A percentile compares a stretch with the other conserved stretches of the same genome.
Conservation (phyloP, 2,797 vertebrate genomes). For the Acrocephalus scirpaceus region DNA sequence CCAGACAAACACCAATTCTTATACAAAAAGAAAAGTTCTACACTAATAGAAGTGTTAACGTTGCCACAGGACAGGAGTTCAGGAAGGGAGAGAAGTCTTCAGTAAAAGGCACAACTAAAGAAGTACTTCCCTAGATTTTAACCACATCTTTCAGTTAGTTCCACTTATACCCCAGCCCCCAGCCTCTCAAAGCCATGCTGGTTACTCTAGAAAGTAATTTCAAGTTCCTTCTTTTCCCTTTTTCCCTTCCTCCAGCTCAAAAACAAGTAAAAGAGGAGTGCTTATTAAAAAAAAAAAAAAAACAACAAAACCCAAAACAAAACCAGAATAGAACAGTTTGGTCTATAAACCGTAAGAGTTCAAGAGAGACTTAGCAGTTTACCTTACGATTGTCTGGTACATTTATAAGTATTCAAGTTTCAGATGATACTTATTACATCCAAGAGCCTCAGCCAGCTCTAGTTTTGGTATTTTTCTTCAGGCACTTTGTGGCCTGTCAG, state of each 20-base stretch:
- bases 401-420: constrained; percentile 34
- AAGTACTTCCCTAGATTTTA: neutral
- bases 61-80: constrained; percentile 35
- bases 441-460: constrained; percentile 6
- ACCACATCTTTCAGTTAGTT: neutral
- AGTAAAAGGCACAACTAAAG: constrained; percentile 52
- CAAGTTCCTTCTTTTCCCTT: constrained; percentile 38
- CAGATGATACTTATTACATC: neutral
- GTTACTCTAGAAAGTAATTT: neutral
- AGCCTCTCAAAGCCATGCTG: neutral
- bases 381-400: constrained; percentile 52
- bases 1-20: constrained; percentile 44
- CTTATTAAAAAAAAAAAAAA: neutral
- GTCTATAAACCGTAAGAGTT: neutral
- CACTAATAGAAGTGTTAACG: constrained; percentile 1
- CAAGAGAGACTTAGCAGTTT: constrained; percentile 15
- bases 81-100: constrained; percentile 48
- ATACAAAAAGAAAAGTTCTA: constrained; percentile 43
- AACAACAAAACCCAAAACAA: neutral
- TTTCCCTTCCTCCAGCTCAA: constrained; percentile 23
- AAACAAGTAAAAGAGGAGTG: constrained; percentile 25
- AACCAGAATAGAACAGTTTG: neutral
- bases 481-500: constrained; percentile 33
- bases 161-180: neutral
- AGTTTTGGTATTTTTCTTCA: constrained; percentile 35